Percentiles rank a stretch among this genome's conserved stretches.
These are phyloP conservation scores for Thermophis baileyi DNA, from an alignment of 2,113 vertebrate genomes.

Conservation along the genomic window DNA sequence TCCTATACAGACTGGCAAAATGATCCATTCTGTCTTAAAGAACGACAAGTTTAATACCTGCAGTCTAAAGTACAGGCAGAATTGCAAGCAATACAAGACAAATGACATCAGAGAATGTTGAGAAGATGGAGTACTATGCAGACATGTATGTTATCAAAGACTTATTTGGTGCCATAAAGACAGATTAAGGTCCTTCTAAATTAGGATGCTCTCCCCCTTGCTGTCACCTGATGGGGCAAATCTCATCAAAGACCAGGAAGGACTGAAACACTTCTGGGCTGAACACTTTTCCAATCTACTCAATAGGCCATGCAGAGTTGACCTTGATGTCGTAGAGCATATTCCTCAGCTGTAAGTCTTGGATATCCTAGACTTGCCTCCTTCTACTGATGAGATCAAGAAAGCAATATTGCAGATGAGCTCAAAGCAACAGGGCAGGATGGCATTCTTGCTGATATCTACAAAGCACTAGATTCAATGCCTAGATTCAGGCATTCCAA, in stretches of 20 bases:
- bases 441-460: background rate
- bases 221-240: background rate
- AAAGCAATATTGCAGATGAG: background rate
- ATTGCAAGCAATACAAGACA: background rate
- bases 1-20: background rate
- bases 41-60: background rate
- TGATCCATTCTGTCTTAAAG: background rate
- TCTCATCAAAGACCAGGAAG: background rate
- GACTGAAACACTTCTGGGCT: background rate
- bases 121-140: background rate
- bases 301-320: background rate
- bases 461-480: background rate
- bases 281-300: background rate
- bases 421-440: background rate
- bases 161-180: background rate
- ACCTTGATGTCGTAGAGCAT: background rate
- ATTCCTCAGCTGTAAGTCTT: background rate
- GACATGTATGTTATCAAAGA: background rate
- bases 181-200: background rate
- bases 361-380: background rate
- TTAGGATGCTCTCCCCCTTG: background rate
- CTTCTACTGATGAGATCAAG: background rate
- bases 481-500: background rate
- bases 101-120: background rate
- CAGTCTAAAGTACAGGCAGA: background rate